Evolutionary conservation across 2,888 invertebrate genomes (phyloP).

Genomic region (Sesia apiformis): DNA sequence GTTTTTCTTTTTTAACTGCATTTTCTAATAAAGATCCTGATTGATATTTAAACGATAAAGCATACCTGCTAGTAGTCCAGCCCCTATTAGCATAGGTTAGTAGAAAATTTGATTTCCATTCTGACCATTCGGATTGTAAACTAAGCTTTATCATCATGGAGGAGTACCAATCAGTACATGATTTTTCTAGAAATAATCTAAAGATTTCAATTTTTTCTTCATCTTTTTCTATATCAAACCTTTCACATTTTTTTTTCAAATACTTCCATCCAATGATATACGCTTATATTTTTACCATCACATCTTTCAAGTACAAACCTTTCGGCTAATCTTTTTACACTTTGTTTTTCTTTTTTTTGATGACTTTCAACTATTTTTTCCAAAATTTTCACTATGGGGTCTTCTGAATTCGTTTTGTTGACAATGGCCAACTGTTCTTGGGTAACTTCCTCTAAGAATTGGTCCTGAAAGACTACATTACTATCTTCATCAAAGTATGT

Average conservation of each 20-base stretch:
- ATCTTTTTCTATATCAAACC: constrained; percentile 14
- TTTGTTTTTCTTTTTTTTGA: constrained; percentile 10
- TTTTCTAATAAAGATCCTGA: too few species aligned
- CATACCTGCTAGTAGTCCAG: too few species aligned
- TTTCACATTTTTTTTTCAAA: constrained; percentile 21
- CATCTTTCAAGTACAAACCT: constrained; percentile 24
- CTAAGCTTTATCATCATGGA: too few species aligned
- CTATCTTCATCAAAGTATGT: constrained; percentile 5
- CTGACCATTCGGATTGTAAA: too few species aligned
- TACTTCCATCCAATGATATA: constrained; percentile 16
- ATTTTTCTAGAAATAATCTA: too few species aligned
- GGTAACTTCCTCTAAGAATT: constrained; percentile 4
- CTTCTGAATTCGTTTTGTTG: background rate
- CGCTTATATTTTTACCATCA: constrained; percentile 12
- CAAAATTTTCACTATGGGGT: constrained; percentile 7
- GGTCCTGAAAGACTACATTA: constrained; percentile 4
- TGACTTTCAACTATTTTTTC: constrained; percentile 12
- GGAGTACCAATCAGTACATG: too few species aligned
- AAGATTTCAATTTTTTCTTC: constrained; percentile 17
- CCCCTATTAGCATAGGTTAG: too few species aligned
- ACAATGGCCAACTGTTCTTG: constrained; percentile 1
- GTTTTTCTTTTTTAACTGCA: too few species aligned
- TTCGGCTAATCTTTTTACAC: constrained; percentile 8
- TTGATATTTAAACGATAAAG: too few species aligned
- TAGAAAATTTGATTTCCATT: too few species aligned